Percentiles rank a stretch among this genome's conserved stretches.
Evolutionary conservation across 2,888 invertebrate species (phyloP).

Genomic region (Sesamia inferens): DNA sequence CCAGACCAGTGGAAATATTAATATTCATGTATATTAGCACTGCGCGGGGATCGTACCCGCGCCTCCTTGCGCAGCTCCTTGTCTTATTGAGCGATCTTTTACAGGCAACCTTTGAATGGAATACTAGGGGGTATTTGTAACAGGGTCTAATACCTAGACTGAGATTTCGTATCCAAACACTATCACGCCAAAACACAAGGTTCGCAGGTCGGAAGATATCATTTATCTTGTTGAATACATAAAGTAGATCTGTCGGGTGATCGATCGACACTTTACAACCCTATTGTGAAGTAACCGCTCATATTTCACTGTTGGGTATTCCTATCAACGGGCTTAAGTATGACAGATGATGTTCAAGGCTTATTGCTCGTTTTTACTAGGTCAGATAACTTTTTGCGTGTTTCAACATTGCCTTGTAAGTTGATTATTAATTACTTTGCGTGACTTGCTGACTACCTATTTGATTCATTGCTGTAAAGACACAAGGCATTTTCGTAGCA

Average conservation of each 20-base stretch:
- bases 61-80: too few relatives aligned
- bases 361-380: constrained; percentile 18
- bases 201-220: constrained; percentile 40
- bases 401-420: not conserved
- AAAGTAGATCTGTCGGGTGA: constrained; percentile 42
- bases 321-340: constrained; percentile 48
- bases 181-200: constrained; percentile 13
- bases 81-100: too few relatives aligned
- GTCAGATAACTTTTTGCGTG: constrained; percentile 16
- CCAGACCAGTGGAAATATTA: too few relatives aligned
- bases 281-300: constrained; percentile 53
- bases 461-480: not conserved
- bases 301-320: constrained; percentile 51
- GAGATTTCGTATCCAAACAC: constrained; percentile 12
- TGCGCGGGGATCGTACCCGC: too few relatives aligned
- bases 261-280: constrained; percentile 43
- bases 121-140: too few relatives aligned
- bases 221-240: constrained; percentile 48
- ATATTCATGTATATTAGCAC: too few relatives aligned
- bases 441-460: not conserved
- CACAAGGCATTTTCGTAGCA: not conserved
- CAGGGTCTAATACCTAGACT: constrained; percentile 19
- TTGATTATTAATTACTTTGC: constrained; percentile 7
- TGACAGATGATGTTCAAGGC: constrained; percentile 46
- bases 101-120: too few relatives aligned